Base-by-base conservation (phyloP, 2,888 invertebrate genomes). In the Argyresthia goedartella region DNA sequence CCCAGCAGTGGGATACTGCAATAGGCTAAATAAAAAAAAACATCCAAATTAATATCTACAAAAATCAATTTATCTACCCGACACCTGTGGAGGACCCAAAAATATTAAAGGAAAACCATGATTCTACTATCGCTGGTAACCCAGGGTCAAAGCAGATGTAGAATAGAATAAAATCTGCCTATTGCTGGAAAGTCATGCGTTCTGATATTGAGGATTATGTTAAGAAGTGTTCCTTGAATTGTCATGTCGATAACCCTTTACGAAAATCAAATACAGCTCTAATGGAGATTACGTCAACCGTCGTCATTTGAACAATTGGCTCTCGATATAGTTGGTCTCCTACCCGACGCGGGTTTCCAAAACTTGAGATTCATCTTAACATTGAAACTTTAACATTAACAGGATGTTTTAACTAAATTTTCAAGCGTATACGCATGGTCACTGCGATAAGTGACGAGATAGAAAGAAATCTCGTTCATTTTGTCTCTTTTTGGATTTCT, bases 361-460 rank as follows among this genome's bases (percentile, higher is more conserved):
- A 54, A 56, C 25, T 54, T 57, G 39, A 59, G 53, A 52, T 57
- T 50, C 11, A 57, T 57, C 2, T 33, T 59, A 49, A 59, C 56
- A 0, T 33, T 59, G 8, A n/a, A n/a, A n/a, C n/a, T n/a, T n/a
- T n/a, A n/a, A n/a, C n/a, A n/a, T n/a, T n/a, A n/a, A n/a, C 59
- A 62, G 47, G 60, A 61, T 10, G 60, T 61, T 42, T 52, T 62
- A 0, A 59, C 60, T 0, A 61, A 61, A 50, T 59, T 57, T 46
- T 50, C 57, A 11, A 45, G 39, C 33, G 55, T 55, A n/a, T 59
- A 56, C 50, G 56, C 57, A 57, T 59, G 50, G 36, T 52, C 1
- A 52, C 51, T 0, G 15, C 49, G 8, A 49, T 14, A 35, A 35
- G 35, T 9, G 49, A 49, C 11, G 49, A 49, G 14, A 35, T 13